These are phyloP conservation scores for Bradysia coprophila DNA, from an alignment of 1,140 invertebrate species.

Conservation along the genomic window DNA sequence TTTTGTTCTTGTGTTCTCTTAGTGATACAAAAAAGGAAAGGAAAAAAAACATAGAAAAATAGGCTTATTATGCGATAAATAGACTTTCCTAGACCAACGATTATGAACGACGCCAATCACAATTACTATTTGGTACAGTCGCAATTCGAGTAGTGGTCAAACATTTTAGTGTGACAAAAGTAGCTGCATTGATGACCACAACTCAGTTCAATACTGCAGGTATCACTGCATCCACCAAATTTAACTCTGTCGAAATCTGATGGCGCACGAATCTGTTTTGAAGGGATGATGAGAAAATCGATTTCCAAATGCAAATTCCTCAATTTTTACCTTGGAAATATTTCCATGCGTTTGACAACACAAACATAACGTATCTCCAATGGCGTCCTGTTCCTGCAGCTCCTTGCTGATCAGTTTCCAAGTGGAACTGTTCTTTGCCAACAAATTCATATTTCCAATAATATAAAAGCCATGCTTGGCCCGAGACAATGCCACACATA, in stretches of 20 bases:
- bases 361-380: neutral
- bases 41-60: too few relatives aligned
- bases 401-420: constrained; percentile 26
- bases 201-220: neutral
- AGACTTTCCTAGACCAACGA: too few relatives aligned
- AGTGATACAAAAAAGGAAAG: too few relatives aligned
- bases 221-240: neutral
- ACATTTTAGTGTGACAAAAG: neutral
- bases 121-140: neutral
- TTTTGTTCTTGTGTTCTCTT: too few relatives aligned
- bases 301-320: neutral
- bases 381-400: neutral
- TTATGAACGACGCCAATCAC: too few relatives aligned
- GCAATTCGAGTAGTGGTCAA: neutral
- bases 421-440: constrained; percentile 25
- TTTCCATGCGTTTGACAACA: neutral
- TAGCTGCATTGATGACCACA: neutral
- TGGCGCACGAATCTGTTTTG: neutral
- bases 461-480: constrained; percentile 43
- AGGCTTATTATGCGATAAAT: too few relatives aligned
- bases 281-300: neutral
- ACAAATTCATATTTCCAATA: constrained; percentile 39
- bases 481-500: constrained; percentile 61
- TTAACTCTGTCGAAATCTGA: neutral
- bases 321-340: neutral